phyloP scores from a whole-genome alignment of 2,888 invertebrate genomes.

The Saturnia japonica region DNA sequence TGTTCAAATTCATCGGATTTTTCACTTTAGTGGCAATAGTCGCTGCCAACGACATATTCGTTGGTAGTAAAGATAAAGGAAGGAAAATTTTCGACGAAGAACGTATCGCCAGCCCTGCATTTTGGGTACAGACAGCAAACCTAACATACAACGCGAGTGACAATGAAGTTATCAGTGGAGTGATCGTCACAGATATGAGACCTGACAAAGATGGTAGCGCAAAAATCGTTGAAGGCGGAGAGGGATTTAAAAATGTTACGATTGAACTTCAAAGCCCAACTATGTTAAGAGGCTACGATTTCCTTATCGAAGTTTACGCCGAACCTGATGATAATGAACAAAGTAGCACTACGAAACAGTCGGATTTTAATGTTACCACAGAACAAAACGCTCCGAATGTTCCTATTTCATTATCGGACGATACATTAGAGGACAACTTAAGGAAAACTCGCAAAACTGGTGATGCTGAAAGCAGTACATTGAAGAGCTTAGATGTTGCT shows the following conservation, averaged over 20 bases:
- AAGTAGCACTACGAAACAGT: background rate
- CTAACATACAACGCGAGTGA: conserved; percentile 55
- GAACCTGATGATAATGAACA: conserved; percentile 30
- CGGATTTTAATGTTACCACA: conserved; percentile 6
- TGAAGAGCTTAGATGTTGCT: background rate
- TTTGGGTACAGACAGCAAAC: conserved; percentile 60
- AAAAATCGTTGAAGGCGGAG: conserved; percentile 62
- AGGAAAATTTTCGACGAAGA: conserved; percentile 58
- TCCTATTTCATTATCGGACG: conserved; percentile 13
- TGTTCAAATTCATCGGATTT: conserved; percentile 45
- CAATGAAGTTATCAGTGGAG: conserved; percentile 55
- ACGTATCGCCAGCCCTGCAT: conserved; percentile 59
- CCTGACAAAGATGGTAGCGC: conserved; percentile 68
- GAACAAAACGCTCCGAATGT: conserved; percentile 9
- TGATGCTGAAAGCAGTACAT: background rate
- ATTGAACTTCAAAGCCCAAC: conserved; percentile 69
- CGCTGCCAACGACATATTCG: conserved; percentile 50
- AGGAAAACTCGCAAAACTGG: conserved; percentile 15
- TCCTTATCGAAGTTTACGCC: conserved; percentile 60
- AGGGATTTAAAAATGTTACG: conserved; percentile 61
- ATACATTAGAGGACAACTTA: conserved; percentile 6
- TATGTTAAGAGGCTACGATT: conserved; percentile 63
- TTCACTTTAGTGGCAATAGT: conserved; percentile 46
- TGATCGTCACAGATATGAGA: conserved; percentile 60
- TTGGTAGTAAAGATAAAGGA: conserved; percentile 50